Conservation (phyloP, 2,797 vertebrate species). For the Pitangus sulphuratus region DNA sequence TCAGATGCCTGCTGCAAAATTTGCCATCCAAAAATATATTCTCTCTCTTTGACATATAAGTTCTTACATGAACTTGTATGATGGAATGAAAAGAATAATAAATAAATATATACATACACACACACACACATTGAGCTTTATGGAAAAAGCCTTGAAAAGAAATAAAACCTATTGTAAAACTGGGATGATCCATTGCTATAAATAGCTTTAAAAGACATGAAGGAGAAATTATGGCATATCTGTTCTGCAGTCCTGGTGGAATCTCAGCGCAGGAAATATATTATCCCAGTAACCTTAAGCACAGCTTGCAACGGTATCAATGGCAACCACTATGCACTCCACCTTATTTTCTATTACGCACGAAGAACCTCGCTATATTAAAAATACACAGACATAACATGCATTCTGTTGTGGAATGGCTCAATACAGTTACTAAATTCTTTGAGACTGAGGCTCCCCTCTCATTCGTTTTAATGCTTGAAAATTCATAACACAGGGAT, state of each 20-base stretch:
- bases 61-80: background rate
- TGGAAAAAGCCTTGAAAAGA: background rate
- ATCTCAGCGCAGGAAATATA: background rate
- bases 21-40: background rate
- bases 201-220: background rate
- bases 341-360: constrained; percentile 35
- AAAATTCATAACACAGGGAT: background rate
- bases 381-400: constrained; percentile 9
- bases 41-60: background rate
- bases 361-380: constrained; percentile 30
- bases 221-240: constrained; percentile 17
- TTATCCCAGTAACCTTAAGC: constrained; percentile 43
- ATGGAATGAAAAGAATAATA: background rate
- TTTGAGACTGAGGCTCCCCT: background rate
- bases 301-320: constrained; percentile 1
- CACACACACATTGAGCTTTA: background rate
- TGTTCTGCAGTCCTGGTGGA: constrained; percentile 26
- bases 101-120: background rate
- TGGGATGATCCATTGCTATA: background rate
- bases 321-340: constrained; percentile 27
- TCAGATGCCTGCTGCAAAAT: background rate
- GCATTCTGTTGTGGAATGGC: background rate
- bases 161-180: background rate
- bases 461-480: background rate
- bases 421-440: background rate